phyloP scores from a whole-genome alignment of 2,113 vertebrate genomes.

The Tachycineta bicolor region DNA sequence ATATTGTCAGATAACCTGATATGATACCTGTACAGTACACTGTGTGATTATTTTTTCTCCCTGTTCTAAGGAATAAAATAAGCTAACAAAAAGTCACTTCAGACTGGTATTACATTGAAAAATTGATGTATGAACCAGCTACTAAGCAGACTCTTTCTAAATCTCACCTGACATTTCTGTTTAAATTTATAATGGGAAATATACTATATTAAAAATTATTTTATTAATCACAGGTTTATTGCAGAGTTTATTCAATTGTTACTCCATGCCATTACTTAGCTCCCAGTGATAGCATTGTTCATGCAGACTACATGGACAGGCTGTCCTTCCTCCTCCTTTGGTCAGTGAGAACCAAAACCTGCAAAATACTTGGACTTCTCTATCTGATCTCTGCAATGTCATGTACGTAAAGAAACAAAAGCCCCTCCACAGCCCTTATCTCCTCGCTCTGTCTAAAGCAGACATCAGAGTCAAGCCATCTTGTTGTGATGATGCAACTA shows the following conservation, averaged over 20 bases:
- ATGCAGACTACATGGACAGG: neutral
- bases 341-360: neutral
- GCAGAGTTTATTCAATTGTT: neutral
- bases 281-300: neutral
- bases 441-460: neutral
- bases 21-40: neutral
- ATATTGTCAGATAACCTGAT: neutral
- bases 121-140: neutral
- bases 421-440: neutral
- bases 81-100: neutral
- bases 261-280: neutral
- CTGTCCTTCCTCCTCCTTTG: neutral
- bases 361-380: neutral
- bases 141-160: neutral
- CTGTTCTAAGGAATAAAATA: neutral
- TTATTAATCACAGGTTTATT: neutral
- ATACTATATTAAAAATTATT: neutral
- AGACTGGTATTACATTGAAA: neutral
- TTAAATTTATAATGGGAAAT: neutral
- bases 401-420: neutral
- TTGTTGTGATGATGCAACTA: neutral
- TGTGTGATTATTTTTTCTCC: neutral
- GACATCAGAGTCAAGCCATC: neutral
- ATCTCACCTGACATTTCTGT: neutral
- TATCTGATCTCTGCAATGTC: neutral